Evolutionary conservation across 2,888 invertebrate species (phyloP), one percentile per base, ranked within the genome.

Genomic region (Allophyes oxyacanthae): DNA sequence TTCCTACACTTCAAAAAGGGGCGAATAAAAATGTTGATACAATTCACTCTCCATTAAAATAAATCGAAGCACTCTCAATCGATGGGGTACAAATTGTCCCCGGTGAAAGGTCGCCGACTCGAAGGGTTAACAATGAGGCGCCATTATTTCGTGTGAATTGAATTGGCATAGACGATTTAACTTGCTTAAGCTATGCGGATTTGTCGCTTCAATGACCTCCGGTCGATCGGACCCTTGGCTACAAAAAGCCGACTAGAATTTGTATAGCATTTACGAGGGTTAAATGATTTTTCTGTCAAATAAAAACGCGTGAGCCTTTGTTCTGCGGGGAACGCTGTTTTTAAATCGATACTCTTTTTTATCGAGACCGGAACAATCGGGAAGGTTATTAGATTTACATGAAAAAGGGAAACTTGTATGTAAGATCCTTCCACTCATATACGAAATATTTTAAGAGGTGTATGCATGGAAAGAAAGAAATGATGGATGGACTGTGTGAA

Each of bases 101-200:
- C 64, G 48, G 46, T 64, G 62, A 70, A 77, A 77, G 75, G 75
- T 71, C 70, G 64, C 63, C 69, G 65, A 70, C 72, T 72, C 70
- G 67, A 64, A 71, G 73, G 79, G 78, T 81, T 83, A 81, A 86
- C 85, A 87, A 86, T 85, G 76, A 79, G 60, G 49, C 52, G 37
- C 84, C 78, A 84, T 87, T 86, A 87, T 84, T 83, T 84, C 74
- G 83, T 85, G 87, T 80, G 87, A 85, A 87, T 82, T 81, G 84
- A 86, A 85, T 83, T 74, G 79, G 75, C 76, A 80, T 79, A 82
- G 83, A 77, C 86, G 85, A 87, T 88, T 87, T 85, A 87, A 86
- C 87, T 85, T 83, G 81, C 84, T 83, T 81, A 83, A 85, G 81
- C 79, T 80, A 78, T 77, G 75, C 75, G 74, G 81, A 82, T 83